These are phyloP conservation scores for Campopleginae sp. DNA, from an alignment of 2,888 invertebrate species.

Conservation along the genomic window DNA sequence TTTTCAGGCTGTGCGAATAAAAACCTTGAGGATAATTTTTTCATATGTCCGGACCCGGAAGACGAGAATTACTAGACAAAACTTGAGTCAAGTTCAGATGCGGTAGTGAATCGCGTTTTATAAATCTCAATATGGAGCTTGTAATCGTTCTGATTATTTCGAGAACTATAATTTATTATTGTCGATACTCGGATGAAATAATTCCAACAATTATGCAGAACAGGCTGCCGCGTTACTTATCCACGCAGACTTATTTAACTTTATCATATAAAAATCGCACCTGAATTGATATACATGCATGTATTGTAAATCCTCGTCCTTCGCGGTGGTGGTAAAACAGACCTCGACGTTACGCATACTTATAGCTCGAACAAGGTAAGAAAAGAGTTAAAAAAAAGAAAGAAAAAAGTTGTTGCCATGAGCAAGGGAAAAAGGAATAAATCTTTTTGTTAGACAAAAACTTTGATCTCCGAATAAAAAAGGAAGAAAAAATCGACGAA, in stretches of 20 bases:
- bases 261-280: neutral
- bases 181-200: neutral
- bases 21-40: neutral
- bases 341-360: constrained; percentile 57
- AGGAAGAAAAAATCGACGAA: neutral
- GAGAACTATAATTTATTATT: neutral
- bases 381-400: constrained; percentile 40
- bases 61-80: neutral
- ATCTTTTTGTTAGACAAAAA: constrained; percentile 19
- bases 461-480: neutral
- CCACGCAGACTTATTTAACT: neutral
- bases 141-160: neutral
- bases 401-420: constrained; percentile 19
- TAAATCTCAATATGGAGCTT: neutral
- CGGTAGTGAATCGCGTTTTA: neutral
- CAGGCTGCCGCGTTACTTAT: neutral
- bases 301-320: constrained; percentile 22
- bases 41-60: neutral
- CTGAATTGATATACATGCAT: neutral
- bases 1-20: too few species aligned
- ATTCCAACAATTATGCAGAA: neutral
- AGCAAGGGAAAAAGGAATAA: neutral
- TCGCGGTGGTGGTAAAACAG: constrained; percentile 41
- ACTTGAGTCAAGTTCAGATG: neutral
- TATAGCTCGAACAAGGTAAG: constrained; percentile 55